Evolutionary conservation across 2,888 invertebrate genomes (phyloP).

Genomic region (Synergus japonicus): DNA sequence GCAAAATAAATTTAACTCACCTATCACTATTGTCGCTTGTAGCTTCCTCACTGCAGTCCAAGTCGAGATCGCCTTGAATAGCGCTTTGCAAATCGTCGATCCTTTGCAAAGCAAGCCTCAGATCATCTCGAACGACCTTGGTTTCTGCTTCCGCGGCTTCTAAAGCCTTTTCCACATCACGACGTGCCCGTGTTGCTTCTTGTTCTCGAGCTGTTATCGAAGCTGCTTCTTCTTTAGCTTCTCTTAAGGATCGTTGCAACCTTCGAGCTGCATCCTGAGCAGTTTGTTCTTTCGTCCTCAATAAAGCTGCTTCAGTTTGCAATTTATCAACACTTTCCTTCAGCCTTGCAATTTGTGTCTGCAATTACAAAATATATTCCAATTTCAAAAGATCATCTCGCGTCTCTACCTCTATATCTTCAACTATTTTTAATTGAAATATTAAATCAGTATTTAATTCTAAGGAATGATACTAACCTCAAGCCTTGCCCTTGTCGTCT

Average conservation of each 20-base stretch:
- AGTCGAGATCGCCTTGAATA: constrained; percentile 89
- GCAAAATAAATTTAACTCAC: constrained; percentile 70
- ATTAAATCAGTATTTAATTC: neutral
- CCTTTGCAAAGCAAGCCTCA: constrained; percentile 91
- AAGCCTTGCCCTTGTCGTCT: constrained; percentile 90
- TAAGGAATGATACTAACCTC: constrained; percentile 80
- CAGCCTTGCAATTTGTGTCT: constrained; percentile 82
- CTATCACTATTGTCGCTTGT: constrained; percentile 82
- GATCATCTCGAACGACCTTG: constrained; percentile 86
- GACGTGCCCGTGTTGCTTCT: constrained; percentile 85
- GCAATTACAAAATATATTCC: constrained; percentile 38
- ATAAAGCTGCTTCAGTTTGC: constrained; percentile 84
- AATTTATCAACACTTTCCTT: constrained; percentile 87
- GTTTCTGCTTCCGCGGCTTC: constrained; percentile 86
- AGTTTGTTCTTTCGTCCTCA: constrained; percentile 86
- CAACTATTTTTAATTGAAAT: neutral
- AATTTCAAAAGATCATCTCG: too few relatives aligned
- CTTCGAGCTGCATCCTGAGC: constrained; percentile 89
- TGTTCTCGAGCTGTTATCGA: constrained; percentile 85
- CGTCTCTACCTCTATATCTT: neutral
- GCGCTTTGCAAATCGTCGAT: constrained; percentile 95
- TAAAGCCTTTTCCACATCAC: constrained; percentile 87
- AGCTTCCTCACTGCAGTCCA: constrained; percentile 81
- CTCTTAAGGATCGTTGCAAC: constrained; percentile 84
- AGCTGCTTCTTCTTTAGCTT: constrained; percentile 89